Conservation (phyloP, 2,797 vertebrate genomes). For the Phalloptychus januarius region DNA sequence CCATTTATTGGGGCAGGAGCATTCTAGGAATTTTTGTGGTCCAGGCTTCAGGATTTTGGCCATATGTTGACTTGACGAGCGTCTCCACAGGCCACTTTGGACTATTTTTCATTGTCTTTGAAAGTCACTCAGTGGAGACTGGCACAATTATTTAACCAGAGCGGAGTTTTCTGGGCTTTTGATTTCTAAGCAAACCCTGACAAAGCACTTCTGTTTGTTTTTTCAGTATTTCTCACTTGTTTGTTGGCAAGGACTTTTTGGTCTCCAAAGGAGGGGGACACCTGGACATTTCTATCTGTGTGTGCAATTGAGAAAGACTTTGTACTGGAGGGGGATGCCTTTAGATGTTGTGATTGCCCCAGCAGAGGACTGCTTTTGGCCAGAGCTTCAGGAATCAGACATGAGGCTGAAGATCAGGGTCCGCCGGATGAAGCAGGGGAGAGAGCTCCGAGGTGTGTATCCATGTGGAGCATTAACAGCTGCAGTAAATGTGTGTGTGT, state of each 20-base stretch:
- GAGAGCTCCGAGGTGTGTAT: slow-evolving; percentile 89
- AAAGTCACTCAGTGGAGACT: slow-evolving; percentile 36
- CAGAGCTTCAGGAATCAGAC: slow-evolving; percentile 84
- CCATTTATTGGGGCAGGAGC: slow-evolving; percentile 42
- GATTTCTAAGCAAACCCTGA: slow-evolving; percentile 28
- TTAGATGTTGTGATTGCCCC: slow-evolving; percentile 87
- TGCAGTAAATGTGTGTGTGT: slow-evolving; percentile 15
- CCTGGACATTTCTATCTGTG: slow-evolving; percentile 33
- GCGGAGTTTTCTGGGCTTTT: slow-evolving; percentile 46
- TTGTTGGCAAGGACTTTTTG: slow-evolving; percentile 25
- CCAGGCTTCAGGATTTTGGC: slow-evolving; percentile 42
- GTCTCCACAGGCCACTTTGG: slow-evolving; percentile 49
- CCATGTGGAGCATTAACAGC: slow-evolving; percentile 45
- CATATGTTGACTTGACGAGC: slow-evolving; percentile 48
- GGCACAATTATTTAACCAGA: slow-evolving; percentile 32
- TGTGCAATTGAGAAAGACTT: slow-evolving; percentile 29
- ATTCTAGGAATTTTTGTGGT: slow-evolving; percentile 64
- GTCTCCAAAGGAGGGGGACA: slow-evolving; percentile 39
- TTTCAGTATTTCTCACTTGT: slow-evolving; percentile 28
- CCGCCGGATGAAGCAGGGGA: slow-evolving; percentile 89
- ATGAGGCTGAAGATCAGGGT: slow-evolving; percentile 94
- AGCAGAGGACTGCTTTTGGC: slow-evolving; percentile 87
- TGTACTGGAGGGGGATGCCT: slow-evolving; percentile 82
- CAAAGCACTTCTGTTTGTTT: slow-evolving; percentile 47
- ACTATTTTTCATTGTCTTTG: slow-evolving; percentile 44